phyloP scores from a whole-genome alignment of 2,113 vertebrate genomes.

The Ceyx margarethae region DNA sequence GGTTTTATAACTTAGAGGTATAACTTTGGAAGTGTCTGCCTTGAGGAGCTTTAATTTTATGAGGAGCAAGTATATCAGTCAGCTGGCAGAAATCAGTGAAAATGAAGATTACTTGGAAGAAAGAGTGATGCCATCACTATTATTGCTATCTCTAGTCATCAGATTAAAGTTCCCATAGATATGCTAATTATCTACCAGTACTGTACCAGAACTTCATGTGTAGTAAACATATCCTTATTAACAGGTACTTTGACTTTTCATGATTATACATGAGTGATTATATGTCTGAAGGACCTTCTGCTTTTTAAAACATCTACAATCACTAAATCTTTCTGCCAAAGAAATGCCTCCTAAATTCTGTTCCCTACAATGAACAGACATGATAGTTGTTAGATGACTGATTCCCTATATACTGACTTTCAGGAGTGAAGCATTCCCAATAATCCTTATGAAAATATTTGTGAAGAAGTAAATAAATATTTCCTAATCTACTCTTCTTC shows the following conservation, averaged over 20 bases:
- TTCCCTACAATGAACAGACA: not conserved
- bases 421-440: not conserved
- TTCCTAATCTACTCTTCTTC: not conserved
- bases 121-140: not conserved
- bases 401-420: not conserved
- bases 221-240: not conserved
- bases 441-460: not conserved
- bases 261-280: not conserved
- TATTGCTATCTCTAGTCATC: not conserved
- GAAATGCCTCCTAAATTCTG: not conserved
- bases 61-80: not conserved
- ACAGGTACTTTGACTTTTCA: not conserved
- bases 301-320: not conserved
- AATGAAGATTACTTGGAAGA: not conserved
- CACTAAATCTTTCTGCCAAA: not conserved
- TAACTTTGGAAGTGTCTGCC: not conserved
- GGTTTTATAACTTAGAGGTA: not conserved
- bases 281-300: not conserved
- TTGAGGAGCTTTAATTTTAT: not conserved
- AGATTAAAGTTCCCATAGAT: not conserved
- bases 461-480: constrained; percentile 5
- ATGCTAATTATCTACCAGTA: not conserved
- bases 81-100: not conserved
- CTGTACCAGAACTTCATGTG: not conserved
- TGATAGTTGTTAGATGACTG: not conserved